A percentile compares a stretch with the other conserved stretches of the same genome.
Evolutionary conservation across 2,888 invertebrate species (phyloP).

Genomic region (Cataglyphis rosenhaueri): DNA sequence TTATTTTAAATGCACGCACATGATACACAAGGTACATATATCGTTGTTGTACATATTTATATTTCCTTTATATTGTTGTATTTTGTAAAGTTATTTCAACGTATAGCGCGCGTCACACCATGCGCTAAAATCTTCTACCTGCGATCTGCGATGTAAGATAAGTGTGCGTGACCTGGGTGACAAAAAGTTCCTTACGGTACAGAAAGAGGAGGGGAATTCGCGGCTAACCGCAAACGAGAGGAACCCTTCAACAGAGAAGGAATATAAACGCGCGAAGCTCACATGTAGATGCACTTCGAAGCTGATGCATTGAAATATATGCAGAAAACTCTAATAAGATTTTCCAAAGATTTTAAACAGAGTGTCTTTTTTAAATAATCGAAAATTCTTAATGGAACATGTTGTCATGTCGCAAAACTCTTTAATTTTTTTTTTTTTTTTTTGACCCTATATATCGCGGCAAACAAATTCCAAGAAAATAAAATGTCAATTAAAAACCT

Average conservation of each 20-base stretch:
- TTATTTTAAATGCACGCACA: too few species aligned
- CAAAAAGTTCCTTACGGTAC: conserved; percentile 34
- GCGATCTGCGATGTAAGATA: conserved; percentile 6
- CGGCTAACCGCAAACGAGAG: conserved; percentile 31
- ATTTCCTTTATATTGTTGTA: not conserved
- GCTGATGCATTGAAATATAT: not conserved
- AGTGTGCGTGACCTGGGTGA: conserved; percentile 19
- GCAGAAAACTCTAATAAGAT: not conserved
- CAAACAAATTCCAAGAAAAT: too few species aligned
- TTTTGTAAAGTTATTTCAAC: not conserved
- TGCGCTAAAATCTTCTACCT: not conserved
- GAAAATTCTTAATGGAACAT: not conserved
- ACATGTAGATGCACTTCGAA: not conserved
- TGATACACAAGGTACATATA: too few species aligned
- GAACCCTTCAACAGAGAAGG: conserved; percentile 2
- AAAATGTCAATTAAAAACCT: too few species aligned
- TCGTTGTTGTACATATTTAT: not conserved
- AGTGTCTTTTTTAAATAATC: not conserved
- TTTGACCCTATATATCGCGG: not conserved
- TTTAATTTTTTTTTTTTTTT: not conserved
- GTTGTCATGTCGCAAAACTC: not conserved
- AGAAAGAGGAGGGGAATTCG: conserved; percentile 12
- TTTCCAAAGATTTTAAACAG: not conserved
- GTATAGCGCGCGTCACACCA: not conserved
- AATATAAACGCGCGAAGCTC: not conserved